Conservation (phyloP, 2,888 invertebrate genomes). For the Cylindroiulus punctatus region DNA sequence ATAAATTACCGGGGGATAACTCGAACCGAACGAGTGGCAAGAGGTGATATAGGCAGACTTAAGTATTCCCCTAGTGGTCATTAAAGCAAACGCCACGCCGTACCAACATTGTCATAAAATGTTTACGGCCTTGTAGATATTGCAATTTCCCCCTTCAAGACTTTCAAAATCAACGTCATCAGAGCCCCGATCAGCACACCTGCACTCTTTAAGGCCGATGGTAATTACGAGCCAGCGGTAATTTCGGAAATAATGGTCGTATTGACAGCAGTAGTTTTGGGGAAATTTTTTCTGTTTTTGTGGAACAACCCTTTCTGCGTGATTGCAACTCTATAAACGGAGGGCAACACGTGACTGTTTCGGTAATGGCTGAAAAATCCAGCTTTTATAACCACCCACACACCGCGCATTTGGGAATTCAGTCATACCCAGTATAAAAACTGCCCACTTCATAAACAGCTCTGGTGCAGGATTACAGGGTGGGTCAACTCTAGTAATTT, state of each 20-base stretch:
- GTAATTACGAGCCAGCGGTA: constrained; percentile 20
- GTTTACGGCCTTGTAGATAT: constrained; percentile 50
- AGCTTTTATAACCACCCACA: not conserved
- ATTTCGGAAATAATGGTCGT: not conserved
- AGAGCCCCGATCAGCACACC: constrained; percentile 38
- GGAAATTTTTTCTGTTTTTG: not conserved
- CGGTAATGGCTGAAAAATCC: not conserved
- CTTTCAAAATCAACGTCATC: constrained; percentile 31
- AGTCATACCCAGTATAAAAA: not conserved
- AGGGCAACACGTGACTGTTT: not conserved
- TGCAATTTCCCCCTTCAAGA: constrained; percentile 47
- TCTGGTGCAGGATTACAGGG: no score
- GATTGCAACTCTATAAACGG: not conserved
- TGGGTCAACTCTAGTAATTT: no score
- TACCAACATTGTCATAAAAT: constrained; percentile 52
- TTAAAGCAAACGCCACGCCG: constrained; percentile 51
- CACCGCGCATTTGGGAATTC: not conserved
- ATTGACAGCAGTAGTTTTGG: constrained; percentile 30
- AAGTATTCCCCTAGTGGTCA: constrained; percentile 53
- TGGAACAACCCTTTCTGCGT: not conserved
- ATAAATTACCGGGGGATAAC: constrained; percentile 47
- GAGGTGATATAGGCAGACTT: constrained; percentile 40
- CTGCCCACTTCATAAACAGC: no score
- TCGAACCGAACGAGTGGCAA: constrained; percentile 45
- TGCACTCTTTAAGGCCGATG: constrained; percentile 43